Evolutionary conservation across 2,888 invertebrate genomes (phyloP).

Genomic region (Isotomurus palustris): DNA sequence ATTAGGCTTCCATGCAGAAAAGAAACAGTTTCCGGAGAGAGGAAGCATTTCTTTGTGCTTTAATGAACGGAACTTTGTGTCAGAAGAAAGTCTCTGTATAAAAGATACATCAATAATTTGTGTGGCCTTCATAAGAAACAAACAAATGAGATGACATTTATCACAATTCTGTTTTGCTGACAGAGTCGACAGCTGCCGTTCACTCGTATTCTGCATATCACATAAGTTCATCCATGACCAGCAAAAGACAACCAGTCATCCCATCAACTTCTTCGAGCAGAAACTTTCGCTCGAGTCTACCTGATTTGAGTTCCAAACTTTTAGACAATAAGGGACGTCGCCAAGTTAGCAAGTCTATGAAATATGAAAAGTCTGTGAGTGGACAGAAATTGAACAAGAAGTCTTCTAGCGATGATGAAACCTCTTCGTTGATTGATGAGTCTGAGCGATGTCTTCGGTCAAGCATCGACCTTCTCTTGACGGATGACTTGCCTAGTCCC

Average conservation of each 20-base stretch:
- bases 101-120: too few relatives aligned
- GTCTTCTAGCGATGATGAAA: constrained; percentile 45
- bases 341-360: constrained; percentile 24
- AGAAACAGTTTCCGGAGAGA: too few relatives aligned
- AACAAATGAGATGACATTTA: too few relatives aligned
- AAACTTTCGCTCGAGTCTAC: constrained; percentile 35
- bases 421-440: constrained; percentile 45
- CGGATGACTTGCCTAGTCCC: constrained; percentile 43
- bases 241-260: neutral
- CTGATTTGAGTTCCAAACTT: constrained; percentile 29
- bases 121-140: too few relatives aligned
- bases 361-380: constrained; percentile 13
- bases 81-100: too few relatives aligned
- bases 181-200: constrained; percentile 12
- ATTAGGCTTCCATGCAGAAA: too few relatives aligned
- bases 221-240: constrained; percentile 12
- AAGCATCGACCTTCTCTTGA: constrained; percentile 44
- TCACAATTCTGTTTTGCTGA: too few relatives aligned
- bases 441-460: constrained; percentile 42
- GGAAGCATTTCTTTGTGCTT: too few relatives aligned
- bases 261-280: constrained; percentile 1
- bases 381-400: constrained; percentile 34
- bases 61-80: too few relatives aligned
- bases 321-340: constrained; percentile 21
- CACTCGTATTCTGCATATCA: constrained; percentile 22